Percentiles rank a stretch among this genome's conserved stretches.
phyloP scores from a whole-genome alignment of 2,888 invertebrate genomes.

The Melanophora roralis region DNA sequence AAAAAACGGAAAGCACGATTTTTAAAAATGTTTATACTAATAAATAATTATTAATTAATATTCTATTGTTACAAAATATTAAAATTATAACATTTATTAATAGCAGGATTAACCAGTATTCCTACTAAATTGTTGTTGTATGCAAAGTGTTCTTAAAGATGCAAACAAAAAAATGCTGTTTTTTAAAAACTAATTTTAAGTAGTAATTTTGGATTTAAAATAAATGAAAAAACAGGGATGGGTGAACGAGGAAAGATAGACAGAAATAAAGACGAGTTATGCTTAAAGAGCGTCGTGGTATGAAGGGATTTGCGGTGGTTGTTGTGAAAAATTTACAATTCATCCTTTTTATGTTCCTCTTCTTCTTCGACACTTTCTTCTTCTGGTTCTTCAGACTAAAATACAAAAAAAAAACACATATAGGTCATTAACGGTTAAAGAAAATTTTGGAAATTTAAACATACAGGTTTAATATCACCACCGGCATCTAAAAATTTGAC shows the following conservation, averaged over 20 bases:
- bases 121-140: background rate
- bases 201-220: constrained; percentile 38
- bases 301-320: background rate
- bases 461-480: constrained; percentile 86
- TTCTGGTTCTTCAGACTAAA: constrained; percentile 70
- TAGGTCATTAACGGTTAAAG: background rate
- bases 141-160: constrained; percentile 15
- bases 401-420: background rate
- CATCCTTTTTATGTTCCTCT: constrained; percentile 75
- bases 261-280: constrained; percentile 4
- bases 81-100: background rate
- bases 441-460: constrained; percentile 31
- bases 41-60: constrained; percentile 33
- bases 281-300: background rate
- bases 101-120: constrained; percentile 28
- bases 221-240: constrained; percentile 52
- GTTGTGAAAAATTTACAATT: constrained; percentile 74
- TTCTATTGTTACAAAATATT: constrained; percentile 13
- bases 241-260: constrained; percentile 29
- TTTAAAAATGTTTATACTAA: background rate
- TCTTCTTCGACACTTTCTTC: constrained; percentile 72
- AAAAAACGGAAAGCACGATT: constrained; percentile 52
- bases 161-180: constrained; percentile 54
- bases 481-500: constrained; percentile 95
- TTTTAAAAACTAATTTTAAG: constrained; percentile 9